phyloP scores from a whole-genome alignment of 1,140 invertebrate species.

The Cydia splendana region DNA sequence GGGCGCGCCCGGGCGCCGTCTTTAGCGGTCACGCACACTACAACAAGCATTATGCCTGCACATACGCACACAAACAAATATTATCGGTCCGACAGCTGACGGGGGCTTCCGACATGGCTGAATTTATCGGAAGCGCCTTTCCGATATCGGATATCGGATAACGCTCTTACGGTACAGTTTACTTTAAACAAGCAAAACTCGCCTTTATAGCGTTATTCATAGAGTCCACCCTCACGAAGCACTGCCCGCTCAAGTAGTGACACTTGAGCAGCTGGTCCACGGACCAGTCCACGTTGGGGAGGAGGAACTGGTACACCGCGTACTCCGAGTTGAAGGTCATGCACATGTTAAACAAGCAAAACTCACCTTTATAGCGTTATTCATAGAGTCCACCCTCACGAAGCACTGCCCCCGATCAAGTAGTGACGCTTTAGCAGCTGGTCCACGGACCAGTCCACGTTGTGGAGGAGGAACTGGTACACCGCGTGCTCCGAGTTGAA shows the following conservation, averaged over 20 bases:
- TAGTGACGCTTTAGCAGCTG: conserved; percentile 77
- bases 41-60: no score
- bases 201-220: conserved; percentile 62
- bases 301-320: conserved; percentile 61
- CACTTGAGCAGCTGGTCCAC: conserved; percentile 66
- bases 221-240: conserved; percentile 75
- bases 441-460: conserved; percentile 43
- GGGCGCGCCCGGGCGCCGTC: no score
- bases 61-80: no score
- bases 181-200: no score
- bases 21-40: no score
- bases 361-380: conserved; percentile 60
- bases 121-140: no score
- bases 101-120: no score
- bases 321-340: conserved; percentile 78
- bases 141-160: no score
- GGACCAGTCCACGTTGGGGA: conserved; percentile 44
- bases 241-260: conserved; percentile 79
- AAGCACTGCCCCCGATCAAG: conserved; percentile 79
- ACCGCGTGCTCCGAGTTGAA: conserved; percentile 69
- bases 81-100: no score
- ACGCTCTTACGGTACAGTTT: no score
- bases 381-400: conserved; percentile 67
- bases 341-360: no score
- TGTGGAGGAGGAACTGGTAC: conserved; percentile 54